Evolutionary conservation across 2,113 vertebrate species (phyloP), one percentile per base, ranked within the genome.

Genomic region (Apodemus speciosus): DNA sequence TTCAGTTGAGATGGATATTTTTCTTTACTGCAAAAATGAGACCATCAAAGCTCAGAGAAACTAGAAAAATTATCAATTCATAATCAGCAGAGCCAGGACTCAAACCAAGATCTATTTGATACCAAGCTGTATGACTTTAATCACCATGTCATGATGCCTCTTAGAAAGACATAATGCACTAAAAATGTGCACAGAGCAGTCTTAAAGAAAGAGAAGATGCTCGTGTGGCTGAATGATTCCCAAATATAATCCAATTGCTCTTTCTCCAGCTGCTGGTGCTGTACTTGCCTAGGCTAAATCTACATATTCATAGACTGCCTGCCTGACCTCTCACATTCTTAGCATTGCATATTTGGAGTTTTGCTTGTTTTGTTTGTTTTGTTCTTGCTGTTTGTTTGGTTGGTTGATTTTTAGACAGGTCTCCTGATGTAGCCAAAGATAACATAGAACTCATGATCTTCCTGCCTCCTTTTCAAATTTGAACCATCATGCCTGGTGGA

Each of bases 11-110:
- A 92, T 0, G 30, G 60, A 92, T 58, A 43, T 25, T 75, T 79
- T 35, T 60, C 6, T 90, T 71, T 16, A 20, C 77, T 77, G 43
- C 25, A 92, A 58, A 85, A 76, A 85, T 79, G 69, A 96, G 38
- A 84, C 69, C 38, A 88, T 85, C 25, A 89, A 88, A 68, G 46
- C n/a, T 72, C 60, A 85, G 23, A 80, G 73, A 66, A 60, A 27
- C 79, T 84, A 69, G 86, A 68, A 80, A 68, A 90, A 73, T 51
- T 85, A 60, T 85, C 71, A 83, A 40, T 83, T 95, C 75, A 79
- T n/a, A 89, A 94, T 46, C 64, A 96, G 64, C 77, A 43, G 13
- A 79, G 23, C 40, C 23, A 84, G 60, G 23, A 77, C 40, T 93
- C 60, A 66, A 68, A 75, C 38, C 53, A 46, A 83, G 72, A 68